Evolutionary conservation across 2,113 vertebrate species (phyloP).

Genomic region (Capricornis sumatraensis): DNA sequence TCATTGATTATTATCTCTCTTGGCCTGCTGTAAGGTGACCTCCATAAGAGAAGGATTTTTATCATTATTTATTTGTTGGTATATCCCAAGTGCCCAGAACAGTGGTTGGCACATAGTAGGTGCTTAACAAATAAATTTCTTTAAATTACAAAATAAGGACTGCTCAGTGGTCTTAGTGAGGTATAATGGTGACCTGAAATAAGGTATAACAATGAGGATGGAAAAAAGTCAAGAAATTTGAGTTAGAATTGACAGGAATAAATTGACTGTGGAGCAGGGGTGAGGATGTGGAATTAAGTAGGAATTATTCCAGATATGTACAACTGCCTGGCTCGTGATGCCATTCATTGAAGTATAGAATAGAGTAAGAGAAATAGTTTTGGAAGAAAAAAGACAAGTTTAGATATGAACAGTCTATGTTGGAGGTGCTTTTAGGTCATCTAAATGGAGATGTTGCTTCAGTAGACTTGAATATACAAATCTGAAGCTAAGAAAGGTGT

Average conservation of each 20-base stretch:
- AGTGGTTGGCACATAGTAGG: not conserved
- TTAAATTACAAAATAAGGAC: not conserved
- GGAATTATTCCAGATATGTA: not conserved
- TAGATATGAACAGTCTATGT: not conserved
- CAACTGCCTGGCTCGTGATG: not conserved
- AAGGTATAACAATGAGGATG: not conserved
- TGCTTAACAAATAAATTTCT: not conserved
- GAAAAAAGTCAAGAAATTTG: not conserved
- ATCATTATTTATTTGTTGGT: not conserved
- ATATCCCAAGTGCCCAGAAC: not conserved
- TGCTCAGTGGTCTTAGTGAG: not conserved
- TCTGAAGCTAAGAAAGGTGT: not conserved
- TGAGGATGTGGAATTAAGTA: not conserved
- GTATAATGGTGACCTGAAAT: not conserved
- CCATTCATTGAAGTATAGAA: not conserved
- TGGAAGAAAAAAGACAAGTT: not conserved
- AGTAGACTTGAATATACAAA: not conserved
- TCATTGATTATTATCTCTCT: not conserved
- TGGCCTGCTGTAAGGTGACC: not conserved
- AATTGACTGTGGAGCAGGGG: not conserved
- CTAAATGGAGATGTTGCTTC: not conserved
- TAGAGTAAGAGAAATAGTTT: not conserved
- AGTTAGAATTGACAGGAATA: not conserved
- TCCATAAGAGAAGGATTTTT: not conserved
- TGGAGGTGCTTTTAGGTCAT: not conserved